A percentile compares a stretch with the other conserved stretches of the same genome.
Evolutionary conservation across 1,140 invertebrate species (phyloP).

Genomic region (Panonychus citri): DNA sequence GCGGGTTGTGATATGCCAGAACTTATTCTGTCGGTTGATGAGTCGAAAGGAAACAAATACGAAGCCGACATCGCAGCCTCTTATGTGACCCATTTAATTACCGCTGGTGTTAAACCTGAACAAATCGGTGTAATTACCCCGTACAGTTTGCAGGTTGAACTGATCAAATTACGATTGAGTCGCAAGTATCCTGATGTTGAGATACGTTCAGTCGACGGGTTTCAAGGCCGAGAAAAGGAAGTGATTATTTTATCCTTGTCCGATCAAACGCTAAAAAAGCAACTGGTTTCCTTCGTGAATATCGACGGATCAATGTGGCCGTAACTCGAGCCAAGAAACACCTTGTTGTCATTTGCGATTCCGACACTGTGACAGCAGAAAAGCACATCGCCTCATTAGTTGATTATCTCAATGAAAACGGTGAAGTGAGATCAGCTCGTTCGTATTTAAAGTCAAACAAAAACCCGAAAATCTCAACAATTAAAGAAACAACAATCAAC

Average conservation of each 20-base stretch:
- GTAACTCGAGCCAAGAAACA: constrained; percentile 34
- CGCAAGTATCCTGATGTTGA: constrained; percentile 23
- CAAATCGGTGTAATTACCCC: constrained; percentile 35
- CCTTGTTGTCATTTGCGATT: constrained; percentile 31
- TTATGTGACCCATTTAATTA: constrained; percentile 27
- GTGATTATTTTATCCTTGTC: constrained; percentile 32
- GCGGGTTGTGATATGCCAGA: constrained; percentile 21
- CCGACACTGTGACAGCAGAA: constrained; percentile 4
- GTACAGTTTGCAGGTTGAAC: constrained; percentile 31
- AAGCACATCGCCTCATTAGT: neutral
- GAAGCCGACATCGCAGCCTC: constrained; percentile 30
- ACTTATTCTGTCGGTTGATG: constrained; percentile 9
- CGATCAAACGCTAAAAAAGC: constrained; percentile 29
- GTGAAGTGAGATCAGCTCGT: constrained; percentile 28
- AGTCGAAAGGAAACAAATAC: constrained; percentile 27
- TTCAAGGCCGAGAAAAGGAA: constrained; percentile 38
- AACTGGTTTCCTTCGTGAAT: constrained; percentile 35
- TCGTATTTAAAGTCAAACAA: too few relatives aligned
- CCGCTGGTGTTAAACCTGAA: constrained; percentile 24
- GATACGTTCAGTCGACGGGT: constrained; percentile 35
- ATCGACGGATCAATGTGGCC: constrained; percentile 37
- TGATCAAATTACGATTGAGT: constrained; percentile 18
- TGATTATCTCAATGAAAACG: constrained; percentile 19
- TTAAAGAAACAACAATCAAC: too few relatives aligned
- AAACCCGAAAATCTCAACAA: too few relatives aligned